These are phyloP conservation scores for Craterocephalus amniculus DNA, from an alignment of 2,797 vertebrate genomes.

Conservation along the genomic window DNA sequence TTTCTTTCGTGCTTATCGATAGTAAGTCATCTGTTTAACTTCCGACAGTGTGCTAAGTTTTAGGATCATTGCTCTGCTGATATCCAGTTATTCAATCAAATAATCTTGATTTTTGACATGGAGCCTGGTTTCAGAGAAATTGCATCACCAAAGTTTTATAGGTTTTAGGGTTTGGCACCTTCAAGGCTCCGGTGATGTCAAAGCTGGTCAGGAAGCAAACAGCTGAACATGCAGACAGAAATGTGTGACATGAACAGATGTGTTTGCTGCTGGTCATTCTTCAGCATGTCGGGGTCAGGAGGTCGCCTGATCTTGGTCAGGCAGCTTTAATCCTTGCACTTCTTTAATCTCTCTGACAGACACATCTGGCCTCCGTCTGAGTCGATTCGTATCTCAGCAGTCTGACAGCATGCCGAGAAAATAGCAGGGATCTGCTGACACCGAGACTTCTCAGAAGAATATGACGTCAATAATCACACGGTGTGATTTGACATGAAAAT, in stretches of 20 bases:
- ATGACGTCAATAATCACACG: no score
- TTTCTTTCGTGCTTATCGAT: background rate
- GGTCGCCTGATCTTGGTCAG: background rate
- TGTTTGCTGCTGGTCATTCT: background rate
- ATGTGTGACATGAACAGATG: constrained; percentile 2
- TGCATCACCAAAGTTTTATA: background rate
- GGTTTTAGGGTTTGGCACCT: background rate
- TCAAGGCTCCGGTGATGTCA: background rate
- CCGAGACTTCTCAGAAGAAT: background rate
- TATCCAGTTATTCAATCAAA: constrained; percentile 4
- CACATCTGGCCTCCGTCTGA: constrained; percentile 39
- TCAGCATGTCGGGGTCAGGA: background rate
- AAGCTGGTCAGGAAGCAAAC: constrained; percentile 24
- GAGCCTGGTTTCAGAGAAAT: constrained; percentile 13
- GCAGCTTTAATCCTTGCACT: constrained; percentile 59
- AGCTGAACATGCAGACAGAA: background rate
- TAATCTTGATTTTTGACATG: background rate
- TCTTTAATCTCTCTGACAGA: constrained; percentile 53
- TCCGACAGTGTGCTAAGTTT: background rate
- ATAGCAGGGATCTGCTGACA: background rate
- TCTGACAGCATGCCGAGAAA: background rate
- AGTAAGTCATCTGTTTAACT: background rate
- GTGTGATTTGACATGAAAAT: no score
- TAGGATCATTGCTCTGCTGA: background rate
- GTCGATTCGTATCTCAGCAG: constrained; percentile 2